These are phyloP conservation scores for Rhinolophus ferrumequinum DNA, from an alignment of 2,113 vertebrate genomes.

Conservation along the genomic window DNA sequence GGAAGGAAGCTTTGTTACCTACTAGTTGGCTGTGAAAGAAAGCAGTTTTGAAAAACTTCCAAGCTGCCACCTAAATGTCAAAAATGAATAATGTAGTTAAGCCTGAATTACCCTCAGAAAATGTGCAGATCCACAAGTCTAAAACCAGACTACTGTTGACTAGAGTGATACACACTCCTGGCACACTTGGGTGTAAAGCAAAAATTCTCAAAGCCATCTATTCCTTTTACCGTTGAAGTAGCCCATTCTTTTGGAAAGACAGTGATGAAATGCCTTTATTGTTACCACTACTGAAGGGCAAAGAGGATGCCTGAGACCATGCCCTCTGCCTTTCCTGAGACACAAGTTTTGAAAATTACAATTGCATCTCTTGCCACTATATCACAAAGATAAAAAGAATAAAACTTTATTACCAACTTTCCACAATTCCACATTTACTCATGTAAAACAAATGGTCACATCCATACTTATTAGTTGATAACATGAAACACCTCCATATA, in stretches of 20 bases:
- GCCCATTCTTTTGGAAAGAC: not conserved
- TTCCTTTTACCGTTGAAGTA: not conserved
- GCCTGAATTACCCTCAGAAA: not conserved
- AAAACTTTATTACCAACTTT: not conserved
- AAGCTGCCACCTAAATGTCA: not conserved
- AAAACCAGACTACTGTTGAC: not conserved
- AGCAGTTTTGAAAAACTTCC: not conserved
- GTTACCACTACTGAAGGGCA: not conserved
- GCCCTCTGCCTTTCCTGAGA: not conserved
- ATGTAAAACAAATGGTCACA: not conserved
- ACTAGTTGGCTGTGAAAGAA: not conserved
- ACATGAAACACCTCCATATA: not conserved
- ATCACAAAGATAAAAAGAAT: constrained; percentile 15
- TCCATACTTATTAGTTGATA: not conserved
- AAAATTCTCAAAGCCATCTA: not conserved
- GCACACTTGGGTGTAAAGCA: not conserved
- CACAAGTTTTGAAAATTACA: not conserved
- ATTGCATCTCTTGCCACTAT: not conserved
- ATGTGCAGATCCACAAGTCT: not conserved
- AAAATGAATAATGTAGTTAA: constrained; percentile 17
- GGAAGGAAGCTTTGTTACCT: not conserved
- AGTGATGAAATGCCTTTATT: not conserved
- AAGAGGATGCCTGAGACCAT: not conserved
- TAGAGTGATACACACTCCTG: not conserved
- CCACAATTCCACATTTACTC: not conserved